phyloP scores from a whole-genome alignment of 2,797 vertebrate genomes.

The Sebastolobus altivelis region DNA sequence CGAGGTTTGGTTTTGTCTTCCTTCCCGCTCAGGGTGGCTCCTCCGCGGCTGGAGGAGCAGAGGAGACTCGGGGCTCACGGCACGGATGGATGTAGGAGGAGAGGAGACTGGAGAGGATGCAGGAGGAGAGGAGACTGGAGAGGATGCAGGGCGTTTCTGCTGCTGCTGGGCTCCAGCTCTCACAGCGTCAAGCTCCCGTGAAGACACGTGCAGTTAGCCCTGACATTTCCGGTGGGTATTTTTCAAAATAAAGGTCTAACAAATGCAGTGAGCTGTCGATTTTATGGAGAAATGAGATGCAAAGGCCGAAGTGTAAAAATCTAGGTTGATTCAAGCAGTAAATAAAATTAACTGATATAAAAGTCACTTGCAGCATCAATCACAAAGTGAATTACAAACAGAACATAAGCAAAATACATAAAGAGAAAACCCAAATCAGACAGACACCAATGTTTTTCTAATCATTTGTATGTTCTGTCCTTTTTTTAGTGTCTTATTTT shows the following conservation, averaged over 20 bases:
- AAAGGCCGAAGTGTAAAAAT: no score
- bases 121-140: slow-evolving; percentile 33
- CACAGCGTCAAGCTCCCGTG: slow-evolving; percentile 21
- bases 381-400: background rate
- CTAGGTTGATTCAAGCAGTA: no score
- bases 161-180: slow-evolving; percentile 26
- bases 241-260: slow-evolving; percentile 49
- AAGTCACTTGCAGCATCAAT: no score
- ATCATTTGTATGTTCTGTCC: background rate
- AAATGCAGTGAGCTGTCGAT: no score
- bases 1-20: background rate
- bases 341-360: no score
- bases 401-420: background rate
- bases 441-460: background rate
- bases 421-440: background rate
- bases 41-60: slow-evolving; percentile 42
- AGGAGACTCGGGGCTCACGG: slow-evolving; percentile 1
- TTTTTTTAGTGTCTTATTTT: background rate
- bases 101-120: slow-evolving; percentile 45
- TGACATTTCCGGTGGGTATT: background rate
- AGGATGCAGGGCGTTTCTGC: slow-evolving; percentile 56
- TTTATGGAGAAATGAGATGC: background rate
- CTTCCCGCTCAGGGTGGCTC: slow-evolving; percentile 26
- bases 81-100: slow-evolving; percentile 55
- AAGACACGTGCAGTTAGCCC: accelerated